phyloP scores from a whole-genome alignment of 2,888 invertebrate genomes.

The Theretra japonica region DNA sequence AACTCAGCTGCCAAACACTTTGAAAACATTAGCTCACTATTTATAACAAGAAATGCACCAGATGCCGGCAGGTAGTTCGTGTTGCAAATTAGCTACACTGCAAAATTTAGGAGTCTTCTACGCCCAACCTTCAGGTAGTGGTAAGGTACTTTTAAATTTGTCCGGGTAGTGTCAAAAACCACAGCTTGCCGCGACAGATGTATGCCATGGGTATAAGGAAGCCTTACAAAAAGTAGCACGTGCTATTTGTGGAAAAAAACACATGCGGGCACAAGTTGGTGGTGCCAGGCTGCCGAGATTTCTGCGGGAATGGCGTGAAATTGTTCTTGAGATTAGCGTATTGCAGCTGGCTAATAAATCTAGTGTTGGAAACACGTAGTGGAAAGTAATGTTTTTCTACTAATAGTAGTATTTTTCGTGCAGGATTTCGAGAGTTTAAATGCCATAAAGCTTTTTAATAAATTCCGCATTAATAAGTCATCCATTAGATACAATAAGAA shows the following conservation, averaged over 20 bases:
- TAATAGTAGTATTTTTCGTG: no score
- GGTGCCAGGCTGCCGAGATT: conserved; percentile 65
- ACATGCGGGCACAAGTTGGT: conserved; percentile 82
- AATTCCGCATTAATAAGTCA: no score
- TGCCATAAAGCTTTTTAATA: no score
- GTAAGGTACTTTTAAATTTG: conserved; percentile 44
- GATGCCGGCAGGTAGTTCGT: conserved; percentile 81
- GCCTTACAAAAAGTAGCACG: conserved; percentile 78
- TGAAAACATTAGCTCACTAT: conserved; percentile 62
- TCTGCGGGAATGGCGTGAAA: conserved; percentile 65
- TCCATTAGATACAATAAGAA: no score
- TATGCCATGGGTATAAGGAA: conserved; percentile 72
- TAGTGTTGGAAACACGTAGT: not conserved
- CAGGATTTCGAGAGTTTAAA: no score
- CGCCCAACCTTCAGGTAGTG: conserved; percentile 21
- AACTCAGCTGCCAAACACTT: conserved; percentile 50
- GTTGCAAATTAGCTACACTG: conserved; percentile 72
- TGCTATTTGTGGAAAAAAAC: conserved; percentile 73
- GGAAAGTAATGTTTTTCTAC: not conserved
- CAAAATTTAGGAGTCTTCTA: conserved; percentile 41
- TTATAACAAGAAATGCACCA: conserved; percentile 75
- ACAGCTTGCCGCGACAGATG: conserved; percentile 82
- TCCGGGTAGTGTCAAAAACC: conserved; percentile 64
- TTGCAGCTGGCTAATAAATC: conserved; percentile 23
- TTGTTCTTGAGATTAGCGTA: conserved; percentile 44